Evolutionary conservation across 2,113 vertebrate species (phyloP).

Genomic region (Alexandromys fortis): DNA sequence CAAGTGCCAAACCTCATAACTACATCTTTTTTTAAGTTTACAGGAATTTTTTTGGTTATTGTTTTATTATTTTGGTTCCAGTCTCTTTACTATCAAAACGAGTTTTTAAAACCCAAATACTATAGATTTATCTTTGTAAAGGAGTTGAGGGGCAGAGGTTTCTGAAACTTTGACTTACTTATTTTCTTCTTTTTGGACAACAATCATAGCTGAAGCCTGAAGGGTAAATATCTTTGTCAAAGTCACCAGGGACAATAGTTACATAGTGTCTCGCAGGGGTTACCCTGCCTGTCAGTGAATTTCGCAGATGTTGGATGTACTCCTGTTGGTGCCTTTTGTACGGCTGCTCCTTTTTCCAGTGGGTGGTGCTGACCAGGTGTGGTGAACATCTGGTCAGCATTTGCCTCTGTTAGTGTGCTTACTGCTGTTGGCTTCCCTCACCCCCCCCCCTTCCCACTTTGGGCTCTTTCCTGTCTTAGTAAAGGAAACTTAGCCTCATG

Average conservation of each 20-base stretch:
- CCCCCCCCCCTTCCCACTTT: neutral
- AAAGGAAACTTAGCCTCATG: rapidly evolving
- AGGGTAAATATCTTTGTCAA: neutral
- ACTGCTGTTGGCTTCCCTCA: rapidly evolving
- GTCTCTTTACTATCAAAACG: neutral
- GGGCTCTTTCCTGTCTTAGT: neutral
- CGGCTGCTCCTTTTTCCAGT: neutral
- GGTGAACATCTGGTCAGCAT: neutral
- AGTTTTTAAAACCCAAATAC: neutral
- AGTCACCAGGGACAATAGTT: neutral
- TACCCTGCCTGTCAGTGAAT: neutral
- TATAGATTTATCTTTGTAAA: neutral
- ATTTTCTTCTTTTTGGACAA: slow-evolving; percentile 1
- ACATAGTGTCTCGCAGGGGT: neutral
- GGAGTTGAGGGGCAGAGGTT: neutral
- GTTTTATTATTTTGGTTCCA: neutral
- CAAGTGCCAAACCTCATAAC: neutral
- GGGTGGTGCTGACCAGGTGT: neutral
- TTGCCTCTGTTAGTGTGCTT: neutral
- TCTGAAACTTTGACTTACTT: neutral
- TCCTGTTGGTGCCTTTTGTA: neutral
- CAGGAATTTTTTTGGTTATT: neutral
- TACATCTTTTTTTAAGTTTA: neutral
- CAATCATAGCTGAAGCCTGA: neutral
- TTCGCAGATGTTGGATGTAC: neutral